These are phyloP conservation scores for Sandelia bainsii DNA, from an alignment of 2,797 vertebrate species.

Conservation along the genomic window DNA sequence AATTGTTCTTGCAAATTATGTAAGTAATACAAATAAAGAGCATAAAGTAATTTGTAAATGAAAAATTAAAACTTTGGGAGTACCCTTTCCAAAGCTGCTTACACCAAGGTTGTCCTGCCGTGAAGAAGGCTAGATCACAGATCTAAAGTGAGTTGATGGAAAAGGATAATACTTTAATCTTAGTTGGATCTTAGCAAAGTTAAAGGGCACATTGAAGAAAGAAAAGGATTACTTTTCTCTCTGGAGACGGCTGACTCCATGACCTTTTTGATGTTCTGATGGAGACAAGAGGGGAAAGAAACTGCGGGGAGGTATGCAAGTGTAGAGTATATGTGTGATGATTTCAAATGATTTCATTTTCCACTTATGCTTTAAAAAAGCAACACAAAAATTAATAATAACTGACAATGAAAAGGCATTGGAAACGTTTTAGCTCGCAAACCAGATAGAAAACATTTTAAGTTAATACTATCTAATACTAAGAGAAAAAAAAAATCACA, in stretches of 20 bases:
- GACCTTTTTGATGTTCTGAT: conserved; percentile 46
- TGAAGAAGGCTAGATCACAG: conserved; percentile 24
- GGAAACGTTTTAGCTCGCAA: background rate
- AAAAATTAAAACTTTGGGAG: background rate
- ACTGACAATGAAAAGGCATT: no score
- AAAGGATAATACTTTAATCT: conserved; percentile 64
- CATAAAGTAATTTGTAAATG: background rate
- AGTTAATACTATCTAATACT: no score
- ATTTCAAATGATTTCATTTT: background rate
- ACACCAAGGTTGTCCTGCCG: conserved; percentile 17
- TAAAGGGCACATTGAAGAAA: conserved; percentile 60
- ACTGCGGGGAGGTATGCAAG: background rate
- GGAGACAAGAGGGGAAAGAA: conserved; percentile 1
- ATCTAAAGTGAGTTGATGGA: conserved; percentile 58
- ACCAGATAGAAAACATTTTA: background rate
- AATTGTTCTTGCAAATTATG: background rate
- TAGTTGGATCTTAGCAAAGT: conserved; percentile 47
- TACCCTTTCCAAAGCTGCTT: conserved; percentile 29
- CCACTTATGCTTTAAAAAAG: background rate
- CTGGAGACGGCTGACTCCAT: conserved; percentile 47
- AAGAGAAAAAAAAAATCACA: background rate
- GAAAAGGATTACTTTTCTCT: conserved; percentile 46
- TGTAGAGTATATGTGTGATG: background rate
- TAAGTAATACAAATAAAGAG: background rate
- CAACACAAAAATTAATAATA: background rate